These are phyloP conservation scores for Rugalucina vietnamica DNA, from an alignment of 2,888 invertebrate species.

Conservation along the genomic window DNA sequence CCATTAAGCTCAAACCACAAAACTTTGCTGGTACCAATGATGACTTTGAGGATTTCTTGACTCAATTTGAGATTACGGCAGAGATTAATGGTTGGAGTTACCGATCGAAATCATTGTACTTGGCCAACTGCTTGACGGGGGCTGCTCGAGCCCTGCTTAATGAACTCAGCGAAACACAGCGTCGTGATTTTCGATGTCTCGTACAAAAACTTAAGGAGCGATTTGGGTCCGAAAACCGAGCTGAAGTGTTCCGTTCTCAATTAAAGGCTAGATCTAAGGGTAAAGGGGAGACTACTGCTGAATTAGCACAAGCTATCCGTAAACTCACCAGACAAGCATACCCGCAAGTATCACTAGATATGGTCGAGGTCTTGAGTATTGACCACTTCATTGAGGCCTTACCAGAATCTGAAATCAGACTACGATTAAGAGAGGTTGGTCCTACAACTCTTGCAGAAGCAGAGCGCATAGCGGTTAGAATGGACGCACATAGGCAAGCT, in stretches of 20 bases:
- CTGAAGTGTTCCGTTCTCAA: slow-evolving; percentile 53
- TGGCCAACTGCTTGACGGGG: slow-evolving; percentile 53
- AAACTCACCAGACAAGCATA: slow-evolving; percentile 48
- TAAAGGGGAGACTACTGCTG: slow-evolving; percentile 43
- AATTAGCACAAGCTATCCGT: slow-evolving; percentile 52
- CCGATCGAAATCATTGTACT: slow-evolving; percentile 42
- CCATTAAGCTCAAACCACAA: slow-evolving; percentile 34
- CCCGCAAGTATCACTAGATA: slow-evolving; percentile 14
- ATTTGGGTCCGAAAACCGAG: slow-evolving; percentile 43
- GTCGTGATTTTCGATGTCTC: slow-evolving; percentile 38
- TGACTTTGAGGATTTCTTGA: slow-evolving; percentile 53
- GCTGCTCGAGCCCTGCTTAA: slow-evolving; percentile 33
- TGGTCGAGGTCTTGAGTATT: slow-evolving; percentile 38
- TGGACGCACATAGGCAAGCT: slow-evolving; percentile 43
- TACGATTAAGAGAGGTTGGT: slow-evolving; percentile 29
- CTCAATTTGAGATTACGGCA: slow-evolving; percentile 55
- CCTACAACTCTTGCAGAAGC: slow-evolving; percentile 35
- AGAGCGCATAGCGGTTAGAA: slow-evolving; percentile 36
- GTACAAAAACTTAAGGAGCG: slow-evolving; percentile 35
- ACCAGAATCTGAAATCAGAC: slow-evolving; percentile 36
- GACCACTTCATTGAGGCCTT: slow-evolving; percentile 51
- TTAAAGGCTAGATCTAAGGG: slow-evolving; percentile 26
- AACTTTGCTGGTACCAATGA: slow-evolving; percentile 41
- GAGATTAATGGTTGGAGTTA: slow-evolving; percentile 84
- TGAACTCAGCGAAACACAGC: slow-evolving; percentile 30